These are phyloP conservation scores for Prietella phreatophila DNA, from an alignment of 2,113 vertebrate genomes.

Conservation along the genomic window DNA sequence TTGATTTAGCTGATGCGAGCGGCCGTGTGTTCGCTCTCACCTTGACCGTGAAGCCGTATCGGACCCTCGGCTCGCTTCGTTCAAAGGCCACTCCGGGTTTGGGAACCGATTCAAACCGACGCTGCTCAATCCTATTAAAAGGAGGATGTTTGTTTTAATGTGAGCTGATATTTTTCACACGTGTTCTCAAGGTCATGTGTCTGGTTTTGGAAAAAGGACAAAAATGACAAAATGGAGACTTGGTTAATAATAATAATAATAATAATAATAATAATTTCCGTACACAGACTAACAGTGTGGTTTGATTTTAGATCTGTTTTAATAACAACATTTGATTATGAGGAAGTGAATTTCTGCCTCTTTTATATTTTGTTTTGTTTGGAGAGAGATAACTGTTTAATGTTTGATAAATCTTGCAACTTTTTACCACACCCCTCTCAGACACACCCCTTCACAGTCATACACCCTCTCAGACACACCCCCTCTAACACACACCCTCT, in stretches of 20 bases:
- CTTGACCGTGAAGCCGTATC: conserved; percentile 58
- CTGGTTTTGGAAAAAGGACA: conserved; percentile 56
- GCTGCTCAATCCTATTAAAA: conserved; percentile 66
- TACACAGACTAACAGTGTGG: background rate
- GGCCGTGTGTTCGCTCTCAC: conserved; percentile 61
- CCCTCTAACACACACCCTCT: background rate
- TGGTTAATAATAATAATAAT: background rate
- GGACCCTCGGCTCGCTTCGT: conserved; percentile 52
- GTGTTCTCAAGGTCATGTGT: conserved; percentile 63
- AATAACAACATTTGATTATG: background rate
- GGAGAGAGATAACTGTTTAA: background rate
- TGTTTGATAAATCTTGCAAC: background rate
- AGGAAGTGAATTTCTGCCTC: background rate
- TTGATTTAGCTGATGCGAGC: conserved; percentile 71
- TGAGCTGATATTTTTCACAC: conserved; percentile 51
- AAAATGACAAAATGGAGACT: background rate
- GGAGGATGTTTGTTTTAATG: conserved; percentile 59
- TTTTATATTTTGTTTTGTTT: background rate
- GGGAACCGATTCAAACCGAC: conserved; percentile 64
- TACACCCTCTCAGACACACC: background rate
- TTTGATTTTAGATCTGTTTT: background rate
- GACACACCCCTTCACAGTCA: background rate
- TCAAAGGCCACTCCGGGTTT: conserved; percentile 50
- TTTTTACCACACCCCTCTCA: background rate
- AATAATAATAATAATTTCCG: background rate